These are phyloP conservation scores for Cotesia glomerata DNA, from an alignment of 1,140 invertebrate genomes.

Conservation along the genomic window DNA sequence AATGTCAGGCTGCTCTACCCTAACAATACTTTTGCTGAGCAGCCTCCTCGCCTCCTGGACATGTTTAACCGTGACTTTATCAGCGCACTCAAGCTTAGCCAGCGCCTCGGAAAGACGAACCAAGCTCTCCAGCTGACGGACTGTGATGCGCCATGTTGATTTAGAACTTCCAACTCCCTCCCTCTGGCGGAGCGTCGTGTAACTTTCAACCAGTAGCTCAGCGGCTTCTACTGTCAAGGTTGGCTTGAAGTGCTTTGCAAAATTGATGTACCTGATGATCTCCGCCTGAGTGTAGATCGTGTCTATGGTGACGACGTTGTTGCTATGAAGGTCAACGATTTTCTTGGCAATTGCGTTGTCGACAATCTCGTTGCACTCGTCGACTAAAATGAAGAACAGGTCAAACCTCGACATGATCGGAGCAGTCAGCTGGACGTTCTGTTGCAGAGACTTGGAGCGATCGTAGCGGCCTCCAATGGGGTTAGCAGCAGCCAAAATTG, in stretches of 20 bases:
- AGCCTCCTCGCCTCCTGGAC: constrained; percentile 91
- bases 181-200: constrained; percentile 83
- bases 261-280: constrained; percentile 92
- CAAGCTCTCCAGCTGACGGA: constrained; percentile 98
- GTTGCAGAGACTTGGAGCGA: constrained; percentile 89
- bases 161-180: constrained; percentile 76
- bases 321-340: constrained; percentile 93
- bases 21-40: constrained; percentile 97
- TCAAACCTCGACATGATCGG: constrained; percentile 99
- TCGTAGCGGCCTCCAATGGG: constrained; percentile 97
- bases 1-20: constrained; percentile 97
- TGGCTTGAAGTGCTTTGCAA: constrained; percentile 96
- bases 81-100: constrained; percentile 93
- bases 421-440: constrained; percentile 92
- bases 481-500: constrained; percentile 98
- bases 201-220: constrained; percentile 87
- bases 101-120: constrained; percentile 95
- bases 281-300: constrained; percentile 85
- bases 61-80: constrained; percentile 85
- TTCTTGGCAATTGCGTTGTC: constrained; percentile 96
- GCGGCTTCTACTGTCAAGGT: constrained; percentile 84
- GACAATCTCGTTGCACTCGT: constrained; percentile 92
- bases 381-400: constrained; percentile 97
- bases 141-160: constrained; percentile 94
- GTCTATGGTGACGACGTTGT: constrained; percentile 77